Base-by-base conservation (phyloP, 1,140 invertebrate genomes). In the Camponotus floridanus region DNA sequence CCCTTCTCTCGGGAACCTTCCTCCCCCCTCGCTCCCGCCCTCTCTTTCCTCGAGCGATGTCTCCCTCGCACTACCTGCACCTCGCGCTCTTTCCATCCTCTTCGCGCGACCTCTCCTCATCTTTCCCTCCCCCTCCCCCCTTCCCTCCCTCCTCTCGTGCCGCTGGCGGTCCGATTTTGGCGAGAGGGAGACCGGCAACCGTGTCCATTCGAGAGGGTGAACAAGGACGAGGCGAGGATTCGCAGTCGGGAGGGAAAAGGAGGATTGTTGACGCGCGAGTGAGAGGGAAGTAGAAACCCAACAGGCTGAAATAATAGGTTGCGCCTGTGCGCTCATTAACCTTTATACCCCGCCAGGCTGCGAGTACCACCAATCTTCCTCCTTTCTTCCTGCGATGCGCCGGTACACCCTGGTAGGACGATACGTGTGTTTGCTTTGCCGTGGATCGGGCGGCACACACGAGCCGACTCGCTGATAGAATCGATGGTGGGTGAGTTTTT, bases 291-390 rank as follows among this genome's bases (percentile, higher is more conserved):
- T 70, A 86, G 68, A 70, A 87, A 91, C 87, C 92, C 92, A 92
- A 92, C 92, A 91, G 92, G 90, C 92, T 93, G 88, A 95, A 95
- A 95, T 95, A 95, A 95, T 95, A 95, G 94, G 94, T 94, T 95
- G 93, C 92, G 94, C 94, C 92, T 92, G 94, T 88, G 94, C 93
- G 94, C 94, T 95, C 94, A 95, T 95, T 95, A 95, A 95, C 94
- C 94, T 95, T 95, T 94, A 94, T 94, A 94, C 94, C 94, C 92
- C 89, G 92, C 90, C 93, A 92, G 91, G 92, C 91, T 91, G 91
- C 92, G 88, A 92, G 92, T 92, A 92, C 92, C 92, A 92, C 90
- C 92, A 92, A 93, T 93, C 92, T 93, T 93, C 88, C 89, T 92
- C 86, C 88, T 91, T 90, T 91, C 90, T 90, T 86, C 87, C 89